Conservation (phyloP, 2,888 invertebrate species). For the Fragum sueziense region DNA sequence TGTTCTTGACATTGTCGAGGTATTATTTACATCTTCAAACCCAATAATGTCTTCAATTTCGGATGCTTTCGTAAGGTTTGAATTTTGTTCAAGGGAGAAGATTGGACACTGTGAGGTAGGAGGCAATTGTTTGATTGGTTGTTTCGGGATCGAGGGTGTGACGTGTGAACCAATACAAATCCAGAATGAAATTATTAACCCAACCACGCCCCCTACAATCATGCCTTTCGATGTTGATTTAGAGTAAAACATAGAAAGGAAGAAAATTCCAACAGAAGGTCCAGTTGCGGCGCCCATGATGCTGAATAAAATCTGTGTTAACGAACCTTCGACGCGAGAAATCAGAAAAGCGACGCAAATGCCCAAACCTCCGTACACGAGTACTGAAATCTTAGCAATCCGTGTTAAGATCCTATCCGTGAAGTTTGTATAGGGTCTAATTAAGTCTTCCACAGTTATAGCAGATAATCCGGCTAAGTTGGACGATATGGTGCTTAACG, state of each 20-base stretch:
- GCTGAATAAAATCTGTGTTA: slow-evolving; percentile 48
- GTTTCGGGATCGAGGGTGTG: slow-evolving; percentile 18
- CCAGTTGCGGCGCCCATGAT: slow-evolving; percentile 50
- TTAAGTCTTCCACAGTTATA: slow-evolving; percentile 42
- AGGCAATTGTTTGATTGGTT: slow-evolving; percentile 27
- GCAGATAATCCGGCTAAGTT: slow-evolving; percentile 42
- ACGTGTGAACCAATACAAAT: slow-evolving; percentile 47
- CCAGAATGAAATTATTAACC: slow-evolving; percentile 40
- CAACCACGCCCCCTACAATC: slow-evolving; percentile 37
- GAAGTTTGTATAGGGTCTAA: slow-evolving; percentile 34
- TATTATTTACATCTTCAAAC: background rate
- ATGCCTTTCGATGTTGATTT: slow-evolving; percentile 43
- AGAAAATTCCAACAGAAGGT: slow-evolving; percentile 43
- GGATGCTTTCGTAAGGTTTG: background rate
- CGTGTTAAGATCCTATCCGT: slow-evolving; percentile 29
- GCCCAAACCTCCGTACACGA: slow-evolving; percentile 33
- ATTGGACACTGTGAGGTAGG: slow-evolving; percentile 14
- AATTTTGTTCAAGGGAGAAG: background rate
- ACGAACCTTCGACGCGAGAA: slow-evolving; percentile 33
- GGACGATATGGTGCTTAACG: slow-evolving; percentile 48
- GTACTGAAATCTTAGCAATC: slow-evolving; percentile 41
- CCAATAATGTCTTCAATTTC: background rate
- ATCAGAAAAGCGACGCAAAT: slow-evolving; percentile 39
- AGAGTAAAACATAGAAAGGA: slow-evolving; percentile 44
- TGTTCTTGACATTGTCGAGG: background rate